Conservation (phyloP, 1,140 invertebrate species). For the Caenorhabditis remanei region DNA sequence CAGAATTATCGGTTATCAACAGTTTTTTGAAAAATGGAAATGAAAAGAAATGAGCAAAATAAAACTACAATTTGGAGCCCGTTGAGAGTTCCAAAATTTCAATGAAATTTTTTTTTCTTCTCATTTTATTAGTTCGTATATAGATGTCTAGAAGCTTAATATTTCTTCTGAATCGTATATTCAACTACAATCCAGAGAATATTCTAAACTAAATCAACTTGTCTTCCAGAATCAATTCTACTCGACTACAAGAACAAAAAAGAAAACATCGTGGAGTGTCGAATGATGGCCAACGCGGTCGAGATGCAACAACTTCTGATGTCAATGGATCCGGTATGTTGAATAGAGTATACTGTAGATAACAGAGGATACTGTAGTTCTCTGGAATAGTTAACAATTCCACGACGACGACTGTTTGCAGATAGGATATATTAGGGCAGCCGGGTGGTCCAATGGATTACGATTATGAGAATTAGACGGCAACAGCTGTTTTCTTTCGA, state of each 20-base stretch:
- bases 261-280: background rate
- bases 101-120: background rate
- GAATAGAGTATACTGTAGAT: too few relatives aligned
- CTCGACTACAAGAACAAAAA: background rate
- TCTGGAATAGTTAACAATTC: too few relatives aligned
- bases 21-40: background rate
- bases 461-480: too few relatives aligned
- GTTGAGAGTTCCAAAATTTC: background rate
- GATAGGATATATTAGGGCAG: too few relatives aligned
- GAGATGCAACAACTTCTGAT: conserved; percentile 38
- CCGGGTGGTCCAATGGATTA: too few relatives aligned
- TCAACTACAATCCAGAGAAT: too few relatives aligned
- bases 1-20: background rate
- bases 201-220: too few relatives aligned
- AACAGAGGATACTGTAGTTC: background rate
- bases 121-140: background rate
- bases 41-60: background rate
- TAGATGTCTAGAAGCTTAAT: background rate
- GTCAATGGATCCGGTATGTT: conserved; percentile 43
- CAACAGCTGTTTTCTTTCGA: too few relatives aligned
- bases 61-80: background rate
- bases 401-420: too few relatives aligned
- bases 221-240: background rate
- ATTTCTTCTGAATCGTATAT: too few relatives aligned
- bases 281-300: conserved; percentile 43